These are phyloP conservation scores for Rhombomys opimus DNA, from an alignment of 2,113 vertebrate species.

Conservation along the genomic window DNA sequence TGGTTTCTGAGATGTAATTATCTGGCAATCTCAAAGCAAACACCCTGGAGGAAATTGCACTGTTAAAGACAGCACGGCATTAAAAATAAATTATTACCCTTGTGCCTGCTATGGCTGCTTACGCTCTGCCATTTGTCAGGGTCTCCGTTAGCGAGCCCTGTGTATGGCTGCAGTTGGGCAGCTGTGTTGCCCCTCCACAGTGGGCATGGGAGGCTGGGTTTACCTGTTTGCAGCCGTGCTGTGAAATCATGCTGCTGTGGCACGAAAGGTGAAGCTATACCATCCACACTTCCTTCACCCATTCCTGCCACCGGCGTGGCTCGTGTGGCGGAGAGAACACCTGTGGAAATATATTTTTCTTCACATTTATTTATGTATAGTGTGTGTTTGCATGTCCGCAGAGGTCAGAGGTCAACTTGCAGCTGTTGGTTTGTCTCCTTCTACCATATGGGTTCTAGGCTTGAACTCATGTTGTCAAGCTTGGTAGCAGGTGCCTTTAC, in stretches of 20 bases:
- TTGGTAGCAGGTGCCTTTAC: neutral
- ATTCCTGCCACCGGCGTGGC: neutral
- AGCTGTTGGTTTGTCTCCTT: neutral
- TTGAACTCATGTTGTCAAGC: neutral
- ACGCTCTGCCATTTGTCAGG: conserved; percentile 80
- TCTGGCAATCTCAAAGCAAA: conserved; percentile 91
- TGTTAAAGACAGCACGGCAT: conserved; percentile 88
- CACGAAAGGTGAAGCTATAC: neutral
- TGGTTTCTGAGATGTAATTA: conserved; percentile 91
- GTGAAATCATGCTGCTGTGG: rapidly evolving
- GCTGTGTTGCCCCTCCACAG: conserved; percentile 72
- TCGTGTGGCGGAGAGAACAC: neutral
- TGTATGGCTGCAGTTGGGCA: conserved; percentile 68
- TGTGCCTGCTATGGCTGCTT: conserved; percentile 77
- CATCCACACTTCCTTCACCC: neutral
- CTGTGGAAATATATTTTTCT: neutral
- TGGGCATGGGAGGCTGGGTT: neutral
- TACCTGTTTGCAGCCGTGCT: neutral
- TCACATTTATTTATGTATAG: too few relatives aligned
- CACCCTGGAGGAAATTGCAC: conserved; percentile 90
- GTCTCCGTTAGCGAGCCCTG: conserved; percentile 73
- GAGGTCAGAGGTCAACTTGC: neutral
- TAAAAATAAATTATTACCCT: conserved; percentile 90
- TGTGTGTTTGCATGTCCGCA: neutral
- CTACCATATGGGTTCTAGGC: neutral